A percentile compares a stretch with the other conserved stretches of the same genome.
These are phyloP conservation scores for Pungitius pungitius DNA, from an alignment of 2,113 vertebrate species.

Conservation along the genomic window DNA sequence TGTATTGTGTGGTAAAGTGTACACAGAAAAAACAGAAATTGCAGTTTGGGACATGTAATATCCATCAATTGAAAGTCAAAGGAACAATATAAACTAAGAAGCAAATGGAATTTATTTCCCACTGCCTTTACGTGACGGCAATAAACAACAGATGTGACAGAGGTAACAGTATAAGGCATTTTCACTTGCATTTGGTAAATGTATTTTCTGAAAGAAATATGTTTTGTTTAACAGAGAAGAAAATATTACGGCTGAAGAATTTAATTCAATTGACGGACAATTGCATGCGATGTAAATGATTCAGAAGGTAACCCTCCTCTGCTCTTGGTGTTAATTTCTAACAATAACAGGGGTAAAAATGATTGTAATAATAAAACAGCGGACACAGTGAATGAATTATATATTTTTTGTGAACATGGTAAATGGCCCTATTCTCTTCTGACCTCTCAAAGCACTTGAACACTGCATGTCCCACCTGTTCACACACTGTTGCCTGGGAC, in stretches of 20 bases:
- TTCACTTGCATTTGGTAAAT: neutral
- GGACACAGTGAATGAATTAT: neutral
- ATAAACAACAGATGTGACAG: neutral
- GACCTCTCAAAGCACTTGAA: neutral
- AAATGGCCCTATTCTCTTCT: neutral
- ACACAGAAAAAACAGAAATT: neutral
- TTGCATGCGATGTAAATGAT: neutral
- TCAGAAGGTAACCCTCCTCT: neutral
- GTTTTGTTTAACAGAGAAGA: neutral
- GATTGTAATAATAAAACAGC: slow-evolving; percentile 9
- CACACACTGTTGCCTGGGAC: neutral
- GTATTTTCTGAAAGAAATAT: neutral
- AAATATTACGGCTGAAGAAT: neutral
- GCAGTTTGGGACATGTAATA: neutral
- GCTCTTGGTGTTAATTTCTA: slow-evolving; percentile 11
- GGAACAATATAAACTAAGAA: neutral
- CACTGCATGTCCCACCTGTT: neutral
- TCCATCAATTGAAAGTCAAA: neutral
- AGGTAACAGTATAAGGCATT: neutral
- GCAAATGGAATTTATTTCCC: slow-evolving; percentile 5
- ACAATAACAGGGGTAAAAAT: slow-evolving; percentile 16
- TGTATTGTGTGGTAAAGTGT: no score
- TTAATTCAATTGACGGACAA: neutral
- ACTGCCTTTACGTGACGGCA: neutral
- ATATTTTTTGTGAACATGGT: neutral